These are phyloP conservation scores for Propithecus deckenii DNA, from an alignment of 2,797 vertebrate genomes.

Conservation along the genomic window DNA sequence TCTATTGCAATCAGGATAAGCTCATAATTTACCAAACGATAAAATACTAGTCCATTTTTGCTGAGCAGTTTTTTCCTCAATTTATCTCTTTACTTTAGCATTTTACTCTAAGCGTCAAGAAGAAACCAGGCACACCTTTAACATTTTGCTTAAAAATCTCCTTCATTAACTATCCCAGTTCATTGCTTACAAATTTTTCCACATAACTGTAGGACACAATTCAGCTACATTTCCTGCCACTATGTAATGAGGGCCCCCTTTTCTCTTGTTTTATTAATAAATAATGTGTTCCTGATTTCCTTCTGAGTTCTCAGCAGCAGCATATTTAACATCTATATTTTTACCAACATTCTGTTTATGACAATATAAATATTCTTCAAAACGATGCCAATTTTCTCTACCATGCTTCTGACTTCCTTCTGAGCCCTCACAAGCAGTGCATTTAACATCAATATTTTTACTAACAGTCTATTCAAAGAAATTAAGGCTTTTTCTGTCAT, in stretches of 20 bases:
- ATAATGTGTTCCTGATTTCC: not conserved
- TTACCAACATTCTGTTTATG: not conserved
- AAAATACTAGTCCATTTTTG: not conserved
- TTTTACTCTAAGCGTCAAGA: not conserved
- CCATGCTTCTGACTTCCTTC: not conserved
- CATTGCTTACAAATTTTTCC: not conserved
- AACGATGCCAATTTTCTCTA: not conserved
- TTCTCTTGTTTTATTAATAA: not conserved
- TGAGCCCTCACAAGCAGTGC: not conserved
- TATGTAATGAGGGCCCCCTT: not conserved
- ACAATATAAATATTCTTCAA: not conserved
- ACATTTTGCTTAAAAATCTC: not conserved
- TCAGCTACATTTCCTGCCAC: not conserved
- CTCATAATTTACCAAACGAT: not conserved
- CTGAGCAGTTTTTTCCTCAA: not conserved
- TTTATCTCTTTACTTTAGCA: not conserved
- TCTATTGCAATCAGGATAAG: not conserved
- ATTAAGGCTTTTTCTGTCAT: not conserved
- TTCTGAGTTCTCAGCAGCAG: not conserved
- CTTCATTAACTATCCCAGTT: not conserved
- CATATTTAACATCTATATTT: not conserved
- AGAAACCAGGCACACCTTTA: not conserved
- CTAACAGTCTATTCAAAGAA: not conserved
- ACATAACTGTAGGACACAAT: not conserved
- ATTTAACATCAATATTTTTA: not conserved